Base-by-base conservation (phyloP, 2,113 vertebrate species). In the Corapipo altera region DNA sequence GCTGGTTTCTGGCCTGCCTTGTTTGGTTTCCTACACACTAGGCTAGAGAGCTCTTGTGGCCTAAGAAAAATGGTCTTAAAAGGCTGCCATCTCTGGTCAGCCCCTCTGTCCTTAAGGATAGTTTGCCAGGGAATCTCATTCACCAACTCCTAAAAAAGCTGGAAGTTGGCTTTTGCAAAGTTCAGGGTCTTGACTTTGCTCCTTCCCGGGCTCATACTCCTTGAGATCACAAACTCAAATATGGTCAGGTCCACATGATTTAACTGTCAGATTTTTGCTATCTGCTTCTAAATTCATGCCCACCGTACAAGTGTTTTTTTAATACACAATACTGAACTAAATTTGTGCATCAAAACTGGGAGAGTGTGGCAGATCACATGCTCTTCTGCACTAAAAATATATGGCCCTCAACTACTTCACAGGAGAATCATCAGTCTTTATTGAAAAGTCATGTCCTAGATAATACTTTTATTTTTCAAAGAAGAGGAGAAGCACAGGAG, bases 1-100 rank as follows among this genome's bases (percentile, higher is more conserved):
- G 48, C 9, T 0, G 0, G 11, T 48, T 69, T 54, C 71, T 0
- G 0, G 24, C n/a, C 39, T 69, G 11, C 16, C 7, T 27, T 48
- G 20, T 54, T 89, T 41, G 35, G 48, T 69, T 83, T 69, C 21
- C 13, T 61, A 19, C 13, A 18, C 16, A 35, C 3, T 39, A 18
- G 15, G 7, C 59, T 14, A 37, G 58, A 52, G 37, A 39, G 8
- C 5, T 33, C 33, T 61, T 61, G 23, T 6, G 3, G 3, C 2
- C n/a, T 61, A 69, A 41, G 54, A n/a, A 52, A 75, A 69, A 28
- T 59, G 23, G 8, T 61, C 32, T 51, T 33, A 37, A 39, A 69
- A 24, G 26, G 28, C 28, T 54, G 24, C 32, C 71, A n/a, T 28
- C 24, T 61, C n/a, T 54, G 24, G 28, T 46, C 37, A 61, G 33